phyloP scores from a whole-genome alignment of 2,113 vertebrate species.

The Empidonax alnorum region DNA sequence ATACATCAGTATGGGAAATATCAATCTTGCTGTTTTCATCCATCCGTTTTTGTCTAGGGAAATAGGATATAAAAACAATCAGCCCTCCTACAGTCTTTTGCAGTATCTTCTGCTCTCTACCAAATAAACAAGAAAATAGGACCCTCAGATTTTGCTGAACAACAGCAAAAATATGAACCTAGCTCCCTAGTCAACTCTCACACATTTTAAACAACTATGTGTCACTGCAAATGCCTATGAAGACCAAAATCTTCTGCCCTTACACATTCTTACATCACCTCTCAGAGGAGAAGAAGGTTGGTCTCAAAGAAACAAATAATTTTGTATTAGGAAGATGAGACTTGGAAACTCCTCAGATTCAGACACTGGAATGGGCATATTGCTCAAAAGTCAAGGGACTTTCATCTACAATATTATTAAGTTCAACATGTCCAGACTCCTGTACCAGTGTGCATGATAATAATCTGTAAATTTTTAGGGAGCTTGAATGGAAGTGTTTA shows the following conservation, averaged over 20 bases:
- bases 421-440: not conserved
- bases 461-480: not conserved
- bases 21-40: not conserved
- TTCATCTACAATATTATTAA: not conserved
- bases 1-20: not conserved
- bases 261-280: not conserved
- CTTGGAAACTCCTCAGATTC: not conserved
- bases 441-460: rapidly evolving
- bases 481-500: not conserved
- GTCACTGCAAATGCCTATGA: not conserved
- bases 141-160: not conserved
- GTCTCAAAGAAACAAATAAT: not conserved
- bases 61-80: not conserved
- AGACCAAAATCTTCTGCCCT: not conserved
- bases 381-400: not conserved
- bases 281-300: not conserved
- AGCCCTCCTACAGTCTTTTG: not conserved
- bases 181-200: not conserved
- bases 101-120: not conserved
- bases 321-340: not conserved
- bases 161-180: not conserved
- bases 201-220: not conserved
- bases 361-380: not conserved
- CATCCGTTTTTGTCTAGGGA: not conserved
- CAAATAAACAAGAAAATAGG: not conserved